Conservation (phyloP, 2,797 vertebrate genomes). For the Aselliscus stoliczkanus region DNA sequence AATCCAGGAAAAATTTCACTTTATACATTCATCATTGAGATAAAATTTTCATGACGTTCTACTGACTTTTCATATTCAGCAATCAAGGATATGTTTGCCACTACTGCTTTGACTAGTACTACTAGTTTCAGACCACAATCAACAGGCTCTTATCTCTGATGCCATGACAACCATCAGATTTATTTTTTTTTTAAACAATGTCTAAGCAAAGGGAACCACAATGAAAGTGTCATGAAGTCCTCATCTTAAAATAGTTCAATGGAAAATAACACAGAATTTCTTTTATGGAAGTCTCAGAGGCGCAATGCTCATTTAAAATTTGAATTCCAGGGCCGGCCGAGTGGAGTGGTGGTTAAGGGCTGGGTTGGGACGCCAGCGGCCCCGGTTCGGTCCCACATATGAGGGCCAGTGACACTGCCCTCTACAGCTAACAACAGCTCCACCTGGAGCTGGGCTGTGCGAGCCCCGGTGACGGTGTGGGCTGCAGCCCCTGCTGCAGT, state of each 20-base stretch:
- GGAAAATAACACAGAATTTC: neutral
- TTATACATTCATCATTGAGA: neutral
- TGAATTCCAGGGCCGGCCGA: too few species aligned
- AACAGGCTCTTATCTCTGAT: neutral
- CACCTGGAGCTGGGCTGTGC: too few species aligned
- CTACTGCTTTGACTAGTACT: neutral
- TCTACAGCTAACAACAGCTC: too few species aligned
- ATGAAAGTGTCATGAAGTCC: neutral
- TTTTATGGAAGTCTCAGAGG: neutral
- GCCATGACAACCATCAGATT: neutral
- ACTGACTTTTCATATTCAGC: neutral
- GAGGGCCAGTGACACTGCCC: too few species aligned
- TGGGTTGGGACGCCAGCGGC: too few species aligned
- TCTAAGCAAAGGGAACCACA: neutral
- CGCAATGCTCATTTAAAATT: neutral
- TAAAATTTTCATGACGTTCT: neutral
- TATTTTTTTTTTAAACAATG: constrained; percentile 4
- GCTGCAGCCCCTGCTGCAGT: too few species aligned
- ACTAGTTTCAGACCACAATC: neutral
- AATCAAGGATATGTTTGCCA: neutral
- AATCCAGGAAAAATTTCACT: neutral
- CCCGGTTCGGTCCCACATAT: too few species aligned
- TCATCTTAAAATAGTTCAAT: neutral
- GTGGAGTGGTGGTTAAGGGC: too few species aligned
- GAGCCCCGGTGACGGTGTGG: too few species aligned